Percentiles rank a stretch among this genome's conserved stretches.
These are phyloP conservation scores for Epinephelus fuscoguttatus DNA, from an alignment of 2,113 vertebrate genomes.

Conservation along the genomic window DNA sequence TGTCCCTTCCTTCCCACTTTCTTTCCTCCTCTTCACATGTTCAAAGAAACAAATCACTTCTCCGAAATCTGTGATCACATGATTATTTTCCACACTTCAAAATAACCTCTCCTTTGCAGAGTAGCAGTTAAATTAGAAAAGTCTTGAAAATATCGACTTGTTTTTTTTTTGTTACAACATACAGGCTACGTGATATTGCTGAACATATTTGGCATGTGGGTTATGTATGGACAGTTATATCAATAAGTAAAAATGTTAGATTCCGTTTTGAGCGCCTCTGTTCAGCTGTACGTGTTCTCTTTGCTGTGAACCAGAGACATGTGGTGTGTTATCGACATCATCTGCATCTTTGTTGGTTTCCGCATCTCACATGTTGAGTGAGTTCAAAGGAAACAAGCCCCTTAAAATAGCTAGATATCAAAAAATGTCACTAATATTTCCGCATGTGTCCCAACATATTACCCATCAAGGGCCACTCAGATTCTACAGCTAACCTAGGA, in stretches of 20 bases:
- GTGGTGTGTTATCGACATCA: background rate
- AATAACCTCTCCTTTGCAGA: background rate
- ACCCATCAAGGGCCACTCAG: background rate
- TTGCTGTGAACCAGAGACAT: background rate
- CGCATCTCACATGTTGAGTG: too few species aligned
- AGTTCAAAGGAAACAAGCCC: constrained; percentile 4
- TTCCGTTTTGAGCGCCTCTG: background rate
- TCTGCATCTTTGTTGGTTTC: constrained; percentile 38
- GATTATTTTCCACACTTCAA: background rate
- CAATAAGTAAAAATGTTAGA: too few species aligned
- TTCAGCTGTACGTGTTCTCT: background rate
- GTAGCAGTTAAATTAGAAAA: too few species aligned
- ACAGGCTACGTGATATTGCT: too few species aligned
- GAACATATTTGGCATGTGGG: background rate
- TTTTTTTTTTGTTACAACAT: background rate
- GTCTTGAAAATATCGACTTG: background rate
- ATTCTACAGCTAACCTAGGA: background rate
- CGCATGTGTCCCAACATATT: background rate
- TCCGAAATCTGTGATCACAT: constrained; percentile 10
- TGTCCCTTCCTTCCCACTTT: constrained; percentile 3
- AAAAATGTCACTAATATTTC: background rate
- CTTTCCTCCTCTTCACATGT: background rate
- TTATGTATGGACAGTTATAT: background rate
- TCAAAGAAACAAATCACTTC: constrained; percentile 25
- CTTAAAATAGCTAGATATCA: background rate